Evolutionary conservation across 2,113 vertebrate species (phyloP), one percentile per base, ranked within the genome.

Genomic region (Cinclus mexicanus): DNA sequence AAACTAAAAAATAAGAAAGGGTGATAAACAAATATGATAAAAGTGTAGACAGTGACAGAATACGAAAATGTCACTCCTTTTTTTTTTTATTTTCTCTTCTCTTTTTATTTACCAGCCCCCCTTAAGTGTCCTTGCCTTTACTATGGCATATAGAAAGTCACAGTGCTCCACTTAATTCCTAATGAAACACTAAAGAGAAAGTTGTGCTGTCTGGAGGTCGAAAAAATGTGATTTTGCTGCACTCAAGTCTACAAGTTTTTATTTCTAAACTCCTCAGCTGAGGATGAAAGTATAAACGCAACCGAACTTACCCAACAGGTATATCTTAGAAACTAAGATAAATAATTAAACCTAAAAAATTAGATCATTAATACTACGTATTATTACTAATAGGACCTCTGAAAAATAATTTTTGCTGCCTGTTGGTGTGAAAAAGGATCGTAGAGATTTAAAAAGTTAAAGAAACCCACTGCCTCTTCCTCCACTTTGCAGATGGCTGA

Each of bases 401-500:
- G 52, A 71, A 90, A 90, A 60, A 89, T 70, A 75, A 77, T 88
- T 95, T 91, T 77, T 93, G 59, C 68, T 88, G 90, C 60, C 56
- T 77, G 71, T 83, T 94, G 68, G 44, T 92, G 64, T 2, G 10
- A 85, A 74, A 91, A 44, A 70, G 75, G 76, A 90, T 61, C 3
- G 8, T 22, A 72, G 70, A 85, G 64, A 93, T 90, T 68, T 63
- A 42, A 91, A 94, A 93, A 93, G 91, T 93, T 95, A 91, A 95
- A 95, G 91, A 72, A 96, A 80, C 39, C 42, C 82, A 76, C 78
- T 90, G 90, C 78, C 70, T 60, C 91, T 84, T 91, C 74, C 91
- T 93, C 82, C 82, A 91, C 90, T 94, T 93, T 88, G 90, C 94
- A 95, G 94, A 94, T 88, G 93, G 94, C 76, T 90, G 71, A 72